Evolutionary conservation across 1,140 invertebrate genomes (phyloP), one percentile per base, ranked within the genome.

Genomic region (Melanaphis sacchari): DNA sequence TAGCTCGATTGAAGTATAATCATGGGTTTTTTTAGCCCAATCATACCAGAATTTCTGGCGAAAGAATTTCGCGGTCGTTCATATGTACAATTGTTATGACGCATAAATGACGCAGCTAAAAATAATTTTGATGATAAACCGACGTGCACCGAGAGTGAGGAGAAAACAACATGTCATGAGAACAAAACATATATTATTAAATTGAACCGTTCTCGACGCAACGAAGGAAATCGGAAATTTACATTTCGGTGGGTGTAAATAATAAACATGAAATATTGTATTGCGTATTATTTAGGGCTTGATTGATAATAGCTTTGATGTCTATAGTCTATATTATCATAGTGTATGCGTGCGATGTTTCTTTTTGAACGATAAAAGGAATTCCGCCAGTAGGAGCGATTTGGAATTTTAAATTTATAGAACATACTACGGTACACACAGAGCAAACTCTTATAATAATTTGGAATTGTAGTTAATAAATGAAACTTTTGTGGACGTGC

Each of bases 391-490:
- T 26, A 11, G 0, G 40, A 6, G 26, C 82, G 59, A n/a, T 18
- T 76, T 76, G 59, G n/a, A 15, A 5, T 76, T 76, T 76, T n/a
- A n/a, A n/a, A 36, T 36, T 18, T 18, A n/a, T 76, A 21, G 5
- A 1, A 76, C n/a, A n/a, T 6, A 2, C 26, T 31, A 5, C 1
- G 15, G 2, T 1, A n/a, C 5, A 18, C 59, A 5, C n/a, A 1
- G 31, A n/a, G n/a, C 59, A n/a, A 15, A 76, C 31, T 76, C 18
- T 76, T n/a, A 5, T 76, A 76, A n/a, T 76, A n/a, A n/a, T 76
- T 76, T 18, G 31, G 31, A 5, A 76, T 76, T 41, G 38, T 84
- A 88, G 43, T 46, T 49, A 46, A 88, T 88, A 49, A 88, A 88
- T n/a, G 43, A 46, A 88, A 88, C 85, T 88, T 49, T 49, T n/a